phyloP scores from a whole-genome alignment of 53 echinoderm and acorn worm species.

The Hippasteria phrygiana region DNA sequence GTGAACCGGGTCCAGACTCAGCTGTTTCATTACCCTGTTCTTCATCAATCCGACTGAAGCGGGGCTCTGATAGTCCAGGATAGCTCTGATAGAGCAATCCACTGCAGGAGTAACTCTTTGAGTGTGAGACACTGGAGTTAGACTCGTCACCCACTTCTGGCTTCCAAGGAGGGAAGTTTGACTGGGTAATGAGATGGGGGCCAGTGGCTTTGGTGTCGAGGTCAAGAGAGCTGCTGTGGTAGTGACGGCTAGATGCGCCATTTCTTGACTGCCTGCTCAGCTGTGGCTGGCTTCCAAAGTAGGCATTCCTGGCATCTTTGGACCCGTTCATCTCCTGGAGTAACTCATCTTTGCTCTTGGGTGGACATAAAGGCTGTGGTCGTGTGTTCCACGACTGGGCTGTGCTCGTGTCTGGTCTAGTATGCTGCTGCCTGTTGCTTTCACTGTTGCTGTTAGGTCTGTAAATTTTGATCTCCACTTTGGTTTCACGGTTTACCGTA shows the following conservation, averaged over 20 bases:
- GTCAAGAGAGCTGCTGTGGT: slow-evolving; percentile 53
- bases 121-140: slow-evolving; percentile 1
- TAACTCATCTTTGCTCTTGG: slow-evolving; percentile 33
- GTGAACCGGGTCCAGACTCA: slow-evolving; percentile 26
- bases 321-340: slow-evolving; percentile 13
- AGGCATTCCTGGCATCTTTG: slow-evolving; percentile 24
- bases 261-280: background rate
- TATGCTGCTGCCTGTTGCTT: background rate
- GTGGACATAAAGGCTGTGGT: slow-evolving; percentile 1
- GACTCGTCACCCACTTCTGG: slow-evolving; percentile 16
- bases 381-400: slow-evolving; percentile 23
- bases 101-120: slow-evolving; percentile 57
- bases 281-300: slow-evolving; percentile 28
- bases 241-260: slow-evolving; percentile 20
- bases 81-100: slow-evolving; percentile 26
- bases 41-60: slow-evolving; percentile 65
- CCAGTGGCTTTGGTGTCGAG: slow-evolving; percentile 43
- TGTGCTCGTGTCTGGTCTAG: background rate
- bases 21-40: slow-evolving; percentile 41
- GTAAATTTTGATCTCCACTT: slow-evolving; percentile 40
- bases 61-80: slow-evolving; percentile 28
- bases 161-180: slow-evolving; percentile 32
- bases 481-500: slow-evolving; percentile 24
- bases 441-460: background rate
- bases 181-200: slow-evolving; percentile 13